Conservation (phyloP, 2,888 invertebrate genomes). For the Chydorus sphaericus region DNA sequence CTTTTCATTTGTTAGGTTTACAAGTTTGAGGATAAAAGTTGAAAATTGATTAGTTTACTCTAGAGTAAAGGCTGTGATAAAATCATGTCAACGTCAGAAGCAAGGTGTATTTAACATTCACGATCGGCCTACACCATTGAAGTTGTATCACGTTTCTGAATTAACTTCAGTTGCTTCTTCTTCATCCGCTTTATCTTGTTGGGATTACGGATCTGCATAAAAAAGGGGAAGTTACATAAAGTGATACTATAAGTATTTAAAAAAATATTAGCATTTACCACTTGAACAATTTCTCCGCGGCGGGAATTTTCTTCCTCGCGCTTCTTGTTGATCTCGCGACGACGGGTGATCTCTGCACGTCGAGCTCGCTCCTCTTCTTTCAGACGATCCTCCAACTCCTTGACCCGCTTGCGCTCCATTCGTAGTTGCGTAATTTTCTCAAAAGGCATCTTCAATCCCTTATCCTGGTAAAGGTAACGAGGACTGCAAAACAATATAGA, state of each 20-base stretch:
- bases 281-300: conserved; percentile 24
- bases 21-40: no score
- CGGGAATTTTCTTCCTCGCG: conserved; percentile 25
- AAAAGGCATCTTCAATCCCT: conserved; percentile 12
- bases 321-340: conserved; percentile 25
- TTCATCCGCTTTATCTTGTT: conserved; percentile 29
- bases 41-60: no score
- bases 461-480: conserved; percentile 13
- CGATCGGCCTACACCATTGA: conserved; percentile 11
- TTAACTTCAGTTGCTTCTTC: conserved; percentile 26
- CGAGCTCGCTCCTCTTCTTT: conserved; percentile 14
- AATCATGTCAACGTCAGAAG: no score
- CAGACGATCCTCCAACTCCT: conserved; percentile 15
- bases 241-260: background rate
- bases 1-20: no score
- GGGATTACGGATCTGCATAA: conserved; percentile 20
- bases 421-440: conserved; percentile 13
- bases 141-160: conserved; percentile 20
- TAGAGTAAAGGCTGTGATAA: no score
- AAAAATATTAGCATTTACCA: conserved; percentile 21
- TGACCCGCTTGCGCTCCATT: conserved; percentile 11
- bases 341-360: conserved; percentile 14
- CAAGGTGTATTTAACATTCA: no score
- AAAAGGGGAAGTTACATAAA: background rate
- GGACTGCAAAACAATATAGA: background rate